phyloP scores from a whole-genome alignment of 2,888 invertebrate genomes.

The Euspilapteryx auroguttella region DNA sequence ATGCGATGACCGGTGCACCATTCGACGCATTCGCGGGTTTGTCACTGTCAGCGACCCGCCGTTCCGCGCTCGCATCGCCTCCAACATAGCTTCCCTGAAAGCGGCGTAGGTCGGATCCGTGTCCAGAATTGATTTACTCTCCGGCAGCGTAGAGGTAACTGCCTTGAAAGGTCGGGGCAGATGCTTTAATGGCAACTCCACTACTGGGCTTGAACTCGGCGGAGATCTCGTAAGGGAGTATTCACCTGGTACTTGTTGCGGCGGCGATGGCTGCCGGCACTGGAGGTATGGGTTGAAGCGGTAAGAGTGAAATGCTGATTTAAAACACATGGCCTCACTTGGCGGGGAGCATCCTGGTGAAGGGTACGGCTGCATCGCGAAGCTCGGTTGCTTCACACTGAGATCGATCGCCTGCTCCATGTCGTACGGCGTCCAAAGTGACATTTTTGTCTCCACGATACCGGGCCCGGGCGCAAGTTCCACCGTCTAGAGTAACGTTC shows the following conservation, averaged over 20 bases:
- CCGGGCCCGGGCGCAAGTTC: too few relatives aligned
- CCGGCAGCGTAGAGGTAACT: neutral
- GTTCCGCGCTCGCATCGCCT: constrained; percentile 66
- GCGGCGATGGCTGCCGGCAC: too few relatives aligned
- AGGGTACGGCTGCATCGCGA: constrained; percentile 5
- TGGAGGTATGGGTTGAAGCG: neutral
- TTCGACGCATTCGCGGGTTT: constrained; percentile 75
- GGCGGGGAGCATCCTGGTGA: constrained; percentile 3
- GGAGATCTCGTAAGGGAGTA: too few relatives aligned
- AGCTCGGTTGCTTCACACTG: neutral
- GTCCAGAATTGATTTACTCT: neutral
- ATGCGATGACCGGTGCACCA: constrained; percentile 21
- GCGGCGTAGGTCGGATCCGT: constrained; percentile 65
- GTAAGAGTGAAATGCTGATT: neutral
- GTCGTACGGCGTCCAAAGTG: constrained; percentile 4
- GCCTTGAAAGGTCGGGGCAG: neutral
- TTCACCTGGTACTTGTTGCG: too few relatives aligned
- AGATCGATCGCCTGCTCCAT: constrained; percentile 4
- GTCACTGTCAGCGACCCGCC: constrained; percentile 57
- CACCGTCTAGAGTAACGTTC: too few relatives aligned
- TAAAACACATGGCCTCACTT: constrained; percentile 1
- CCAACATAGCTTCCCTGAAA: constrained; percentile 69
- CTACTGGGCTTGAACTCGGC: neutral
- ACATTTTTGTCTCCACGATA: too few relatives aligned
- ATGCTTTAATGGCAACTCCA: neutral